Evolutionary conservation across 2,113 vertebrate genomes (phyloP), one percentile per base, ranked within the genome.

Genomic region (cat (Felis catus)): DNA sequence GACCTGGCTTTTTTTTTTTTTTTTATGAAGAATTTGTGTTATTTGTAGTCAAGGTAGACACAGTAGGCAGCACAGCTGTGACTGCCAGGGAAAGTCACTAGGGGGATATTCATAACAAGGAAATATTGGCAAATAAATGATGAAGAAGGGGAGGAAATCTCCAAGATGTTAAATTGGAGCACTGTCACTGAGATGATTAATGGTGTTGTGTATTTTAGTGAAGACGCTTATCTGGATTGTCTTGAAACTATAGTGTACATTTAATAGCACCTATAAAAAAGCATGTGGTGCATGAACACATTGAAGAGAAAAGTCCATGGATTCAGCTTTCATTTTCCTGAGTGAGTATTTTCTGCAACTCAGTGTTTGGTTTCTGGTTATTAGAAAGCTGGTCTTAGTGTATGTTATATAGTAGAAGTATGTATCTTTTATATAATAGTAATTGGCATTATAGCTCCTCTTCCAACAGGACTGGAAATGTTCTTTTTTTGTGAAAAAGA

Each of bases 71-170:
- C 95, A 93, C 97, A 98, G 81, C 97, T 92, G 80, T 96, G 76
- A 89, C 73, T 76, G 92, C 91, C 97, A 84, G 87, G 68, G 94
- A 95, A 18, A 86, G 96, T 85, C 92, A 97, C 92, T 94, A 88
- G 66, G 61, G 97, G 31, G 92, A 97, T 81, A 89, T 90, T 97
- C 96, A 93, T n/a, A 98, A 98, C 95, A 97, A 86, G 71, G 86
- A 97, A 97, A 97, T 94, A 98, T 48, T 94, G 98, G 92, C 82
- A 97, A 98, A 98, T 97, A 97, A 98, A 98, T 98, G 97, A 98
- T 98, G 97, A 98, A 98, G 98, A 98, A 98, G 98, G 98, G 97
- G 83, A 98, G 96, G 97, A 97, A 98, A 98, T 98, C 98, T 97
- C 98, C 95, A 97, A 95, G 97, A 98, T 96, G 96, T 97, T 98